Conservation (phyloP, 1,140 invertebrate genomes). For the Lasioglossum baleicum region DNA sequence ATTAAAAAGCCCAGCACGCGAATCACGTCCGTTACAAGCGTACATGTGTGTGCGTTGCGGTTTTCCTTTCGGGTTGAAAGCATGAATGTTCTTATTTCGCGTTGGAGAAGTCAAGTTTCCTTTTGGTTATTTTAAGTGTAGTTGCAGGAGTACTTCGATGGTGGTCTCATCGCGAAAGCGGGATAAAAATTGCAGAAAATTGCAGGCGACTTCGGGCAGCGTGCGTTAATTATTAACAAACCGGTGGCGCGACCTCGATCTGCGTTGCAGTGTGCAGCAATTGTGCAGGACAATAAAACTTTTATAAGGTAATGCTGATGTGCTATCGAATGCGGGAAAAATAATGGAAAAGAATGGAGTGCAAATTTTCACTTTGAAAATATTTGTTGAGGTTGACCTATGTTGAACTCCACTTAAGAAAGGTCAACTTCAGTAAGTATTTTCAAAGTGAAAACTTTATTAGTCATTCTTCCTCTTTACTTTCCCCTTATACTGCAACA, state of each 20-base stretch:
- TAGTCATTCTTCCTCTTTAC: too few species aligned
- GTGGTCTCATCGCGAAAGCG: neutral
- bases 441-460: too few species aligned
- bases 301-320: too few species aligned
- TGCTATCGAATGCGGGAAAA: too few species aligned
- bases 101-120: neutral
- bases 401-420: too few species aligned
- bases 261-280: neutral
- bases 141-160: neutral
- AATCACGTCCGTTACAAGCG: conserved; percentile 5
- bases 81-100: neutral
- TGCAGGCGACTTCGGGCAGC: neutral
- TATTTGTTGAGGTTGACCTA: too few species aligned
- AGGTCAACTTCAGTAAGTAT: too few species aligned
- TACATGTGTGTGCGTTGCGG: neutral
- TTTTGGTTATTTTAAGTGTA: neutral
- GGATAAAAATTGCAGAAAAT: conserved; percentile 28
- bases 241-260: neutral
- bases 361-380: too few species aligned
- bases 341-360: too few species aligned
- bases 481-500: too few species aligned
- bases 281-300: neutral
- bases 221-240: conserved; percentile 32
- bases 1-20: neutral
- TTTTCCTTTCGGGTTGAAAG: neutral